Conservation (phyloP, 2,113 vertebrate species). For the Psilopogon haemacephalus region DNA sequence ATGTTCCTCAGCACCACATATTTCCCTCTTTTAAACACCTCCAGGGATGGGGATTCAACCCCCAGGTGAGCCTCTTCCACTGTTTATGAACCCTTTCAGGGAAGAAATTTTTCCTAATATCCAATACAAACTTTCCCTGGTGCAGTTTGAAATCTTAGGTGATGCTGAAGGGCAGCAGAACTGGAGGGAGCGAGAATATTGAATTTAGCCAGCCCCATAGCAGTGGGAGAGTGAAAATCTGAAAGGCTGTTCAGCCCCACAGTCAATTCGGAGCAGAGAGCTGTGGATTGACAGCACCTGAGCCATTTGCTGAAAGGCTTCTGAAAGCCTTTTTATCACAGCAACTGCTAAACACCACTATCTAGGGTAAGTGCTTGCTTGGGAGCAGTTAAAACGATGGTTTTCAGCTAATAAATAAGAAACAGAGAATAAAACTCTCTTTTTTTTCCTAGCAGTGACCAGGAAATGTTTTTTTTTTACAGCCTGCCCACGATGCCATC, state of each 20-base stretch:
- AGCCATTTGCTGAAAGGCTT: not conserved
- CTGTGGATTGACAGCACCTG: not conserved
- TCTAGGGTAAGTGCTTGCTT: not conserved
- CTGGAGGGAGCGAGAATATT: not conserved
- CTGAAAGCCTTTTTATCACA: conserved; percentile 11
- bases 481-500: not conserved
- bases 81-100: too few species aligned
- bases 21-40: too few species aligned
- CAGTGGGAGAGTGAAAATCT: not conserved
- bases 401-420: conserved; percentile 46
- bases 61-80: too few species aligned
- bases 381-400: conserved; percentile 37
- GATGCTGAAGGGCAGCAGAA: not conserved
- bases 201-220: not conserved
- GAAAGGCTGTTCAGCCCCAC: not conserved
- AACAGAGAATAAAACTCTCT: not conserved
- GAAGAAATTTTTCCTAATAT: too few species aligned
- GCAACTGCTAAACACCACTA: not conserved
- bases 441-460: not conserved
- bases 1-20: too few species aligned
- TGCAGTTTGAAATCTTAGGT: too few species aligned
- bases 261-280: not conserved
- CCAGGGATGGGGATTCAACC: too few species aligned
- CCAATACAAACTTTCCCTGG: too few species aligned
- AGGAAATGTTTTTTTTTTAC: conserved; percentile 20